phyloP scores from a whole-genome alignment of 2,888 invertebrate species.

The Luperina nickerlii region DNA sequence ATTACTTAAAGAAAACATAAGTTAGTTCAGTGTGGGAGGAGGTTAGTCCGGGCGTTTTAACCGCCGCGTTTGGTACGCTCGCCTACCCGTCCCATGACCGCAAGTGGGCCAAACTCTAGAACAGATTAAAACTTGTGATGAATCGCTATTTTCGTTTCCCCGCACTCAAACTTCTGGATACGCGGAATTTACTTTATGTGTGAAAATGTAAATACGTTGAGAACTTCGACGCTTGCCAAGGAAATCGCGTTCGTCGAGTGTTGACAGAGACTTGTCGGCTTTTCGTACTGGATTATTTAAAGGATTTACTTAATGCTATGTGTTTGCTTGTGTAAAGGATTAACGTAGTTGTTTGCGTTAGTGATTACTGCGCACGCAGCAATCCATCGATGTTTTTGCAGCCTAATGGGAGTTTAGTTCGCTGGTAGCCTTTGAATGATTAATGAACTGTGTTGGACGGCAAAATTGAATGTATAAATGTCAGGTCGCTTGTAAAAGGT shows the following conservation, averaged over 20 bases:
- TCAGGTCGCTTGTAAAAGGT: slow-evolving; percentile 70
- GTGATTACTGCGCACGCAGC: slow-evolving; percentile 75
- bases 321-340: slow-evolving; percentile 84
- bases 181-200: slow-evolving; percentile 87
- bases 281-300: slow-evolving; percentile 87
- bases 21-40: slow-evolving; percentile 5
- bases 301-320: slow-evolving; percentile 87
- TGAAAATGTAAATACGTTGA: slow-evolving; percentile 88
- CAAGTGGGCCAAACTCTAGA: slow-evolving; percentile 86
- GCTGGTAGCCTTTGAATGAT: slow-evolving; percentile 69
- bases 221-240: slow-evolving; percentile 83
- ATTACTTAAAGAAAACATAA: slow-evolving; percentile 36
- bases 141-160: slow-evolving; percentile 87
- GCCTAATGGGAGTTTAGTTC: slow-evolving; percentile 72
- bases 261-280: slow-evolving; percentile 87
- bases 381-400: slow-evolving; percentile 80
- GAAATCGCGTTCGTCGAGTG: slow-evolving; percentile 86
- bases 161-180: slow-evolving; percentile 83
- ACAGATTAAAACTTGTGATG: slow-evolving; percentile 89
- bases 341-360: slow-evolving; percentile 82
- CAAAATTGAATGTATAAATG: slow-evolving; percentile 75
- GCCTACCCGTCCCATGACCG: slow-evolving; percentile 64
- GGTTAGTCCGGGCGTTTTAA: slow-evolving; percentile 1
- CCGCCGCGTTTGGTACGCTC: slow-evolving; percentile 51
- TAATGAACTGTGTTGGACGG: slow-evolving; percentile 72